These are phyloP conservation scores for Antennarius striatus DNA, from an alignment of 2,113 vertebrate genomes.

Conservation along the genomic window DNA sequence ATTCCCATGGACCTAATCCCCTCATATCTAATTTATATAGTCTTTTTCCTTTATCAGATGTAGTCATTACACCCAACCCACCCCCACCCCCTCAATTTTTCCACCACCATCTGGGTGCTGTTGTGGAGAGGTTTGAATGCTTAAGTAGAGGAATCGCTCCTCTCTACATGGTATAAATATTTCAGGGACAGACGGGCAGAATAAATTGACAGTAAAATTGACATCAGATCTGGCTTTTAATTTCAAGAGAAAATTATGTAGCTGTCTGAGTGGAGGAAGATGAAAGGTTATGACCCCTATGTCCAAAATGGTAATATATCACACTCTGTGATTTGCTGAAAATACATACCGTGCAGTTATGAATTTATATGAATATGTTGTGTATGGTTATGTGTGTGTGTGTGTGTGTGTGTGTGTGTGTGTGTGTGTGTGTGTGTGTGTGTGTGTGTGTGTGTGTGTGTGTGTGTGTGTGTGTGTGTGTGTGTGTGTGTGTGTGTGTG, in stretches of 20 bases:
- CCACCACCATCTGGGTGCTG: conserved; percentile 68
- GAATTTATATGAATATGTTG: conserved; percentile 6
- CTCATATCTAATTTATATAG: conserved; percentile 72
- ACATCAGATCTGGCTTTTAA: conserved; percentile 77
- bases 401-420: too few species aligned
- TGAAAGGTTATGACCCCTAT: conserved; percentile 48
- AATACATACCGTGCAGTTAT: conserved; percentile 14
- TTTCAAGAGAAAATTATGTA: conserved; percentile 66
- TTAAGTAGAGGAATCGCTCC: conserved; percentile 65
- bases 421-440: too few species aligned
- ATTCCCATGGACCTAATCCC: conserved; percentile 71
- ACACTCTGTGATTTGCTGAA: conserved; percentile 30
- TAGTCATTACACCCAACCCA: conserved; percentile 69
- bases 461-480: too few species aligned
- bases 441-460: not conserved
- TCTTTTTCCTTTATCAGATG: conserved; percentile 69
- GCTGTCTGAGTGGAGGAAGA: conserved; percentile 29
- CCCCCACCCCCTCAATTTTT: conserved; percentile 63
- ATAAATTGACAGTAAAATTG: conserved; percentile 80
- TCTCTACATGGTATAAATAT: conserved; percentile 76
- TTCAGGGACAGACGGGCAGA: conserved; percentile 71
- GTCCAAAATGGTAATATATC: conserved; percentile 33
- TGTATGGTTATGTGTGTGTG: not conserved
- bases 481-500: too few species aligned
- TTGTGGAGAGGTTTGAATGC: conserved; percentile 60